These are phyloP conservation scores for Felis catus DNA, from an alignment of 2,113 vertebrate genomes.

Conservation along the genomic window F.catus_Fca126_mat1.0 CM031411.1:3543001-3543500, in stretches of 20 bases:
- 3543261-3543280: too few relatives aligned
- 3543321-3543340: background rate
- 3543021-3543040: too few relatives aligned
- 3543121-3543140: background rate
- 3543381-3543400: background rate
- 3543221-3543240: background rate
- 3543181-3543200: background rate
- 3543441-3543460: background rate
- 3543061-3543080: too few relatives aligned
- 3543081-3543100: fast-evolving
- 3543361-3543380: too few relatives aligned
- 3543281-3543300: background rate
- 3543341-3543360: fast-evolving
- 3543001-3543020: too few relatives aligned
- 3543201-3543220: background rate
- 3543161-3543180: background rate
- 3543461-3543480: fast-evolving
- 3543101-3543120: background rate
- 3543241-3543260: background rate
- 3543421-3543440: background rate
- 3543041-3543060: background rate
- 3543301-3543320: too few relatives aligned
- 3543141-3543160: background rate
- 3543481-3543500: fast-evolving
- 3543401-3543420: background rate